phyloP scores from a whole-genome alignment of 2,113 vertebrate genomes.

The Okapia johnstoni region DNA sequence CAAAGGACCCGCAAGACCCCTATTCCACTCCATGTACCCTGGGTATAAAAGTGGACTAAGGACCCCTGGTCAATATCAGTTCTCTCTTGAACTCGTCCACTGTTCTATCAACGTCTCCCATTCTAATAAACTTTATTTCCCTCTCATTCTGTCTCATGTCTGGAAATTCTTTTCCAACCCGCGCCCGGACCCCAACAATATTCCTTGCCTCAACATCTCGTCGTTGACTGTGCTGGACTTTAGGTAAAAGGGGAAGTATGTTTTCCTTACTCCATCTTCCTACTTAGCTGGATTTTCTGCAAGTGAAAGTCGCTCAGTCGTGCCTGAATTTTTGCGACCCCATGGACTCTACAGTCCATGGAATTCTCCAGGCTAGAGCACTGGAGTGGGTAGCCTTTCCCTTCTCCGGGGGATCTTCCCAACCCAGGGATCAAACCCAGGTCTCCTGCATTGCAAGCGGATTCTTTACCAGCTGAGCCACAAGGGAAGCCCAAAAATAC shows the following conservation, averaged over 20 bases:
- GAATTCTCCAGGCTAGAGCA: neutral
- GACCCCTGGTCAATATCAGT: neutral
- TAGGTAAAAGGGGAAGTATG: neutral
- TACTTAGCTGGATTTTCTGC: neutral
- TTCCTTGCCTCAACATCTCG: neutral
- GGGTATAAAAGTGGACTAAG: neutral
- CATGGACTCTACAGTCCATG: neutral
- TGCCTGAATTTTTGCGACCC: neutral
- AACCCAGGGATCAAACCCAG: neutral
- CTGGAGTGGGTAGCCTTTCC: neutral
- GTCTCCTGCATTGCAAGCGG: neutral
- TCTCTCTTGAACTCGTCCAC: neutral
- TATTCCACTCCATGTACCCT: neutral
- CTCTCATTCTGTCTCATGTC: neutral
- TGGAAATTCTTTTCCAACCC: neutral
- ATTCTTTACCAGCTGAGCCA: neutral
- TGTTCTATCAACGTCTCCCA: neutral
- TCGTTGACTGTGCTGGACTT: neutral
- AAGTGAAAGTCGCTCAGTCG: neutral
- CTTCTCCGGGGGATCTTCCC: neutral
- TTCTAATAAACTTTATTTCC: neutral
- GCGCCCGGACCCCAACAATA: fast-evolving
- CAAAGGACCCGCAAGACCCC: neutral
- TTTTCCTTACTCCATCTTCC: neutral
- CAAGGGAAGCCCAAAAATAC: neutral